phyloP scores from a whole-genome alignment of 2,113 vertebrate genomes.

The Marmota flaviventris region DNA sequence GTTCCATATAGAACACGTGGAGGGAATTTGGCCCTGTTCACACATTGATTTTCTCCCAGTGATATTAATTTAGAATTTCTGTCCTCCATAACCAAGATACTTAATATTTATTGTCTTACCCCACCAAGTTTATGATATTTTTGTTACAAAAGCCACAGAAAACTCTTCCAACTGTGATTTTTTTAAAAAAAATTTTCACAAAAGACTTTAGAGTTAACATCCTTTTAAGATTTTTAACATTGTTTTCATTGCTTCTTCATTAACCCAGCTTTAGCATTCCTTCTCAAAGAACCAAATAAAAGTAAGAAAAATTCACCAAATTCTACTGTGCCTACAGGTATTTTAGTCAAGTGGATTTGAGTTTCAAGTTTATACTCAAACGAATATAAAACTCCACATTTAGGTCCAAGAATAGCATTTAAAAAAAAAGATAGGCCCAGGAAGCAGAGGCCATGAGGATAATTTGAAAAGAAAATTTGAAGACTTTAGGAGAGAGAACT shows the following conservation, averaged over 20 bases:
- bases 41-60: not conserved
- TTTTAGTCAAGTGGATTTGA: not conserved
- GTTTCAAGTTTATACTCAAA: not conserved
- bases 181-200: not conserved
- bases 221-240: not conserved
- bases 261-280: not conserved
- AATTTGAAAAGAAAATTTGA: not conserved
- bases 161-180: not conserved
- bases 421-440: not conserved
- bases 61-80: not conserved
- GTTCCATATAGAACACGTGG: not conserved
- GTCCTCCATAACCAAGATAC: not conserved
- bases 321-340: not conserved
- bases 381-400: not conserved
- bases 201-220: not conserved
- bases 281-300: not conserved
- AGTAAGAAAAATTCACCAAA: not conserved
- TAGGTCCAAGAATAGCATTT: not conserved
- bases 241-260: not conserved
- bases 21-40: not conserved
- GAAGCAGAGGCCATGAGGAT: not conserved
- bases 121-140: not conserved
- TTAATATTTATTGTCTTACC: not conserved
- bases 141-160: not conserved
- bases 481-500: not conserved